Conservation (phyloP, 2,113 vertebrate genomes). For the Oncorhynchus mykiss region DNA sequence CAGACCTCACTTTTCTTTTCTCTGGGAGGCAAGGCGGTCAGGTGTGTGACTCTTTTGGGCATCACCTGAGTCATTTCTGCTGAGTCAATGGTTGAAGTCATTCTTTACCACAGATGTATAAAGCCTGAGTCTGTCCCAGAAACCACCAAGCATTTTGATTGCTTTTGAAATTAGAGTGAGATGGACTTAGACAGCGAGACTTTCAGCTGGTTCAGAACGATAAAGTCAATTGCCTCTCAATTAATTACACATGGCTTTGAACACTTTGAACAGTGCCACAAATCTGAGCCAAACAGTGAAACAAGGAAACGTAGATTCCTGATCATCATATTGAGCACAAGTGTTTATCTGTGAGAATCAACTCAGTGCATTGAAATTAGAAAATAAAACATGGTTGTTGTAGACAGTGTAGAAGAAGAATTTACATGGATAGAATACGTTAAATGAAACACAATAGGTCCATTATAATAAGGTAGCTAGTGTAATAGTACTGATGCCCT, state of each 20-base stretch:
- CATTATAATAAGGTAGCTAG: neutral
- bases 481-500: neutral
- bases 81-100: slow-evolving; percentile 51
- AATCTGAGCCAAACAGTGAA: neutral
- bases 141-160: slow-evolving; percentile 39
- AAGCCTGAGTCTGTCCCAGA: slow-evolving; percentile 37
- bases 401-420: too few species aligned
- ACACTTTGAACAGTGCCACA: neutral
- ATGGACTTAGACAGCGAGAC: neutral
- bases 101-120: slow-evolving; percentile 56
- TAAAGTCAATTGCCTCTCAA: slow-evolving; percentile 16
- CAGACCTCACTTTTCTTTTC: slow-evolving; percentile 11
- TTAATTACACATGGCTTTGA: slow-evolving; percentile 29
- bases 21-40: slow-evolving; percentile 3
- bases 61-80: slow-evolving; percentile 56
- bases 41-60: slow-evolving; percentile 16
- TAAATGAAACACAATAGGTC: too few species aligned
- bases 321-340: neutral
- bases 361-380: neutral
- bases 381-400: neutral
- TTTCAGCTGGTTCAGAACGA: slow-evolving; percentile 20
- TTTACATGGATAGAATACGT: neutral
- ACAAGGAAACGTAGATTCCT: neutral
- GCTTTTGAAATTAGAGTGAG: slow-evolving; percentile 45
- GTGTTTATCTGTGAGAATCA: neutral